Evolutionary conservation across 2,797 vertebrate genomes (phyloP).

Genomic region (Gallinago solitaria): DNA sequence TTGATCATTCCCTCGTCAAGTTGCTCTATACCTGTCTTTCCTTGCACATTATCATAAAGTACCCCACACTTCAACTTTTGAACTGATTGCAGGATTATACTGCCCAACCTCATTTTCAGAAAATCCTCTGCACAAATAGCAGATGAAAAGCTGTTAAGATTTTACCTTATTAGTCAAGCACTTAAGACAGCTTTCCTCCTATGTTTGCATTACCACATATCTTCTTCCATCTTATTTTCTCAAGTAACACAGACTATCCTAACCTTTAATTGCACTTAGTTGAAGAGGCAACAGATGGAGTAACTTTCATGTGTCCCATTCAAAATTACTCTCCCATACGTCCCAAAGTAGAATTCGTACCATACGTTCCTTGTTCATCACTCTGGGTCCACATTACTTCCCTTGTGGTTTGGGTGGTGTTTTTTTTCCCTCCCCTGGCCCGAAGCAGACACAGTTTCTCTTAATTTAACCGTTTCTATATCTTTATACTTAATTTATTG

Average conservation of each 20-base stretch:
- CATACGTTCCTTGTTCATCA: neutral
- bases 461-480: neutral
- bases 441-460: neutral
- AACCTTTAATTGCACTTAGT: neutral
- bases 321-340: neutral
- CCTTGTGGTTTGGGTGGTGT: neutral
- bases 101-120: neutral
- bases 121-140: conserved; percentile 31
- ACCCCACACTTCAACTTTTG: neutral
- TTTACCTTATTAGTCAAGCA: neutral
- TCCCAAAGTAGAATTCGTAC: neutral
- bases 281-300: conserved; percentile 6
- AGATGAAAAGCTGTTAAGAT: neutral
- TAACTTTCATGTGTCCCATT: neutral
- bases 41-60: neutral
- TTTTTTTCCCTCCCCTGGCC: neutral
- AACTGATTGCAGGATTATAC: neutral
- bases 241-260: neutral
- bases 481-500: neutral
- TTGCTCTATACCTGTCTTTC: neutral
- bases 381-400: neutral
- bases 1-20: neutral
- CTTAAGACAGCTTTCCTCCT: neutral
- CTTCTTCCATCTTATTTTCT: neutral
- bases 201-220: neutral